A percentile compares a stretch with the other conserved stretches of the same genome.
These are phyloP conservation scores for Gortyna flavago DNA, from an alignment of 2,888 invertebrate genomes.

Conservation along the genomic window DNA sequence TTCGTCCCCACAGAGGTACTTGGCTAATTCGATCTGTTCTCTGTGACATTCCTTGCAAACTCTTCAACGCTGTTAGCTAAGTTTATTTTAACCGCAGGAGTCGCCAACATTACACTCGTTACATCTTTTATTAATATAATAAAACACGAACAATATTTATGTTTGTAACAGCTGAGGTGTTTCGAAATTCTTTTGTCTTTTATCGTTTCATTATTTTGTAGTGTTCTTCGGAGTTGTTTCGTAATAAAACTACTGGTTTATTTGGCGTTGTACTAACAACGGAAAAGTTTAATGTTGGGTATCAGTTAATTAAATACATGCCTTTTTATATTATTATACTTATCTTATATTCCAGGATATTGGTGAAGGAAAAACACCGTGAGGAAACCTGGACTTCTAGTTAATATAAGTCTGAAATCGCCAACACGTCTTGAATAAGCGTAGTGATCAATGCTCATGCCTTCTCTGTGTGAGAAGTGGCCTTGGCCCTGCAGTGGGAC, in stretches of 20 bases:
- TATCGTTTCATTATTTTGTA: conserved; percentile 29
- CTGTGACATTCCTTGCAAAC: conserved; percentile 64
- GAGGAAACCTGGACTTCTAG: too few relatives aligned
- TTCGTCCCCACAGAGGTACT: conserved; percentile 49
- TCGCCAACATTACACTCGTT: conserved; percentile 52
- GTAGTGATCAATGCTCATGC: neutral
- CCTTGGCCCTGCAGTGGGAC: neutral
- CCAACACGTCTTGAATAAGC: too few relatives aligned
- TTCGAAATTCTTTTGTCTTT: conserved; percentile 34
- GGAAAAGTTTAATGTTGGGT: neutral
- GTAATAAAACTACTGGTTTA: conserved; percentile 3
- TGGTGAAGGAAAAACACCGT: too few relatives aligned
- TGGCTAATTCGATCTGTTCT: conserved; percentile 65
- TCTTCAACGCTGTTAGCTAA: conserved; percentile 62
- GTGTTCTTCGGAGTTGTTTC: conserved; percentile 13
- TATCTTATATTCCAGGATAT: too few relatives aligned
- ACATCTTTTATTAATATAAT: conserved; percentile 65
- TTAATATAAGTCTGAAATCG: too few relatives aligned
- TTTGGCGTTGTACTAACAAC: neutral
- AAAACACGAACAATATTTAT: conserved; percentile 55
- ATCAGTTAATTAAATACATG: neutral
- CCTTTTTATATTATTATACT: too few relatives aligned
- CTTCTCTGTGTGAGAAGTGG: neutral
- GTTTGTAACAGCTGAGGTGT: conserved; percentile 46
- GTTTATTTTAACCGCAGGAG: conserved; percentile 62